phyloP scores from a whole-genome alignment of 1,140 invertebrate genomes.

The Bombus fervidus region DNA sequence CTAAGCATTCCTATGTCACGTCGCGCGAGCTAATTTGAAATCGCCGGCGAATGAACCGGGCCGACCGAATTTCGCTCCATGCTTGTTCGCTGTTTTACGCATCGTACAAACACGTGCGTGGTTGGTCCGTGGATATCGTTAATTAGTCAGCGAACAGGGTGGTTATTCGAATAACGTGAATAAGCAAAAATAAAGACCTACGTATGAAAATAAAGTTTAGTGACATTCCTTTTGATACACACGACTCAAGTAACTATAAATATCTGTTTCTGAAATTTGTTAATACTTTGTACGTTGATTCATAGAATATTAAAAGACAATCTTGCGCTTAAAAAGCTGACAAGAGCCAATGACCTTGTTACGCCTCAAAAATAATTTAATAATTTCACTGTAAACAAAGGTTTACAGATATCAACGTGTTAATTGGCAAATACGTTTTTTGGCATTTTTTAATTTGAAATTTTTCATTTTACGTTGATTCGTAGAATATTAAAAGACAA shows the following conservation, averaged over 20 bases:
- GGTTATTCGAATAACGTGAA: background rate
- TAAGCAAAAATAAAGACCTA: background rate
- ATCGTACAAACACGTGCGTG: background rate
- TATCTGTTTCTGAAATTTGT: background rate
- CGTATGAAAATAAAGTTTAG: background rate
- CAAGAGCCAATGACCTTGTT: no score
- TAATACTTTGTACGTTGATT: no score
- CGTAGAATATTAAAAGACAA: no score
- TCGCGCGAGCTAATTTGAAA: slow-evolving; percentile 53
- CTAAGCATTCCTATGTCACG: slow-evolving; percentile 32
- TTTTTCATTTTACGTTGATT: no score
- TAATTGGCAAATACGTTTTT: no score
- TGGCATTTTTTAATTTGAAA: no score
- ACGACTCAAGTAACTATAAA: background rate
- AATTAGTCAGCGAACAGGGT: background rate
- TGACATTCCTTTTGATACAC: background rate
- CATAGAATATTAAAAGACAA: no score
- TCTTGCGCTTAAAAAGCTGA: background rate
- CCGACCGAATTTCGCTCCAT: slow-evolving; percentile 22
- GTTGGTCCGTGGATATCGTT: background rate
- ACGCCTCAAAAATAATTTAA: no score
- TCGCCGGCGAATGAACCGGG: slow-evolving; percentile 45
- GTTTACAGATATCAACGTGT: no score
- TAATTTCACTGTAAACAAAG: no score
- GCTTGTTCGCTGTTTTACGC: background rate